These are phyloP conservation scores for Drosophila austrosaltans DNA, from an alignment of 2,888 invertebrate species.

Conservation along the genomic window DNA sequence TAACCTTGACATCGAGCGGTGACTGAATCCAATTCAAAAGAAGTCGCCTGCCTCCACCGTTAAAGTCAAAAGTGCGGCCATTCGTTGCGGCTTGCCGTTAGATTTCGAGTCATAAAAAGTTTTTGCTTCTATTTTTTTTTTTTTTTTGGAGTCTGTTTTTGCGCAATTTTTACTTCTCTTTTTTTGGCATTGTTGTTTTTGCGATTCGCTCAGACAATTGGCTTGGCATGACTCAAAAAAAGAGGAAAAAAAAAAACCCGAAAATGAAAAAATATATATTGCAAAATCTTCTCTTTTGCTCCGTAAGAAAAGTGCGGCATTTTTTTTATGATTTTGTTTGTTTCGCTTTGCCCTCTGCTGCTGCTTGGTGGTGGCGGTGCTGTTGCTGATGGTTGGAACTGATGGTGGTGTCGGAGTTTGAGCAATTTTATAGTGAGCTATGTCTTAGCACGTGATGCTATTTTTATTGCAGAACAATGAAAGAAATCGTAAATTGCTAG, in stretches of 20 bases:
- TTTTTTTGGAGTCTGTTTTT: constrained; percentile 12
- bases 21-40: constrained; percentile 20
- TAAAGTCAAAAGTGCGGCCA: constrained; percentile 58
- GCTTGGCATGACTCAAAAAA: constrained; percentile 69
- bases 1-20: constrained; percentile 71
- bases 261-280: constrained; percentile 59
- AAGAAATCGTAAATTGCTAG: constrained; percentile 30
- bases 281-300: constrained; percentile 68
- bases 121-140: constrained; percentile 31
- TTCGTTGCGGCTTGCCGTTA: constrained; percentile 58
- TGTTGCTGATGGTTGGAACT: not conserved
- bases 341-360: constrained; percentile 25
- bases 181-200: constrained; percentile 23
- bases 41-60: constrained; percentile 39
- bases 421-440: constrained; percentile 59
- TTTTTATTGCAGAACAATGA: constrained; percentile 45
- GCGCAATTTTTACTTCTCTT: constrained; percentile 42
- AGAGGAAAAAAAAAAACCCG: constrained; percentile 17
- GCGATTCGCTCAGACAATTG: constrained; percentile 56
- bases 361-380: constrained; percentile 5
- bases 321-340: constrained; percentile 65
- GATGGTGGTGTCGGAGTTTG: constrained; percentile 11
- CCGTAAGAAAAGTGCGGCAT: constrained; percentile 67
- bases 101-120: constrained; percentile 63
- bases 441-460: constrained; percentile 62